These are phyloP conservation scores for Salvator merianae DNA, from an alignment of 2,113 vertebrate species.

Conservation along the genomic window DNA sequence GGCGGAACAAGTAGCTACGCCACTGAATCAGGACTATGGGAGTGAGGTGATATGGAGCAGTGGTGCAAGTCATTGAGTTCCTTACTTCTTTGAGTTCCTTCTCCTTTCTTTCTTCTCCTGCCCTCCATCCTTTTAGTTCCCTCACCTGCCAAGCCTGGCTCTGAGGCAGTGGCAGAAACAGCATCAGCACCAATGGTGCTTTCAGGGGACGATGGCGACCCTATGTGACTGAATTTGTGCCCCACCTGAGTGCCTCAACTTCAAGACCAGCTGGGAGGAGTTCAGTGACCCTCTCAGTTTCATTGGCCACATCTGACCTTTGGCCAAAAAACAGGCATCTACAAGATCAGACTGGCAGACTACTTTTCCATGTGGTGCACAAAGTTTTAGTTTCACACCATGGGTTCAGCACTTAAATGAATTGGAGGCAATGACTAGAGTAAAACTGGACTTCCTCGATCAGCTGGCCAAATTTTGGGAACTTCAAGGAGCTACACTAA, in stretches of 20 bases:
- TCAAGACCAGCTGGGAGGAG: slow-evolving; percentile 96
- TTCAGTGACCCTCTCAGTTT: slow-evolving; percentile 93
- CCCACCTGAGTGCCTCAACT: slow-evolving; percentile 93
- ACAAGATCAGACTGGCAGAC: slow-evolving; percentile 98
- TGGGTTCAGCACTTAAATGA: slow-evolving; percentile 95
- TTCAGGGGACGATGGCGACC: slow-evolving; percentile 63
- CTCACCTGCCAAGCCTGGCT: background rate
- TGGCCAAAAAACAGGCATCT: slow-evolving; percentile 94
- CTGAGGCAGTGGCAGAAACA: background rate
- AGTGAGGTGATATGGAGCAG: no score
- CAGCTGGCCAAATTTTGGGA: slow-evolving; percentile 98
- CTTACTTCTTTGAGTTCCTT: background rate
- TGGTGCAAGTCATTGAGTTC: no score
- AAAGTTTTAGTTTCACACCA: slow-evolving; percentile 95
- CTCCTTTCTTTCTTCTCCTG: background rate
- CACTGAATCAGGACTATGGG: no score
- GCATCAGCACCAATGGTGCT: background rate
- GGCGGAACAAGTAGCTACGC: no score
- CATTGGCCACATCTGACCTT: slow-evolving; percentile 91
- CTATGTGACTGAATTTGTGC: slow-evolving; percentile 86
- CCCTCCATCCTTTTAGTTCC: background rate
- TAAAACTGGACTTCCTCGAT: slow-evolving; percentile 96
- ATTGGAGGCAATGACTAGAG: slow-evolving; percentile 96
- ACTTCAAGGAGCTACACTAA: slow-evolving; percentile 92
- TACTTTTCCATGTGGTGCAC: slow-evolving; percentile 96